These are phyloP conservation scores for Drosophila saltans DNA, from an alignment of 1,140 invertebrate species.

Conservation along the genomic window DNA sequence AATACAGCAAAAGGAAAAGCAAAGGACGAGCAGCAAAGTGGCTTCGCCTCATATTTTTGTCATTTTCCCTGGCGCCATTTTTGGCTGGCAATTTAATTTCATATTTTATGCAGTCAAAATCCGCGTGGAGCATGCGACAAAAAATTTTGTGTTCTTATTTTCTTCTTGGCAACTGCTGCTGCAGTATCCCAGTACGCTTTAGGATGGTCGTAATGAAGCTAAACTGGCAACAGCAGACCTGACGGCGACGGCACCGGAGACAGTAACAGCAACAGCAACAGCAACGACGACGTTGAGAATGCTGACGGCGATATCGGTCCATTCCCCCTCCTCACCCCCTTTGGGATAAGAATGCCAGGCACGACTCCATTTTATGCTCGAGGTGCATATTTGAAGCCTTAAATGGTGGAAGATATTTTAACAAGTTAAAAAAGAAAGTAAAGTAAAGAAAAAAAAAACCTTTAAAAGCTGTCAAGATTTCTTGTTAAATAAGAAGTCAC, in stretches of 20 bases:
- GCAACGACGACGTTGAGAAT: slow-evolving; percentile 1
- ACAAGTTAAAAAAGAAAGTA: not conserved
- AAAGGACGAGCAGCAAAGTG: slow-evolving; percentile 14
- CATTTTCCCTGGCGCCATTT: slow-evolving; percentile 59
- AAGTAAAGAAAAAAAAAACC: not conserved
- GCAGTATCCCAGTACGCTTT: slow-evolving; percentile 33
- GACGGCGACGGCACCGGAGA: slow-evolving; percentile 16
- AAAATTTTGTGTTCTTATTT: slow-evolving; percentile 31
- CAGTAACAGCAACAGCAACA: not conserved
- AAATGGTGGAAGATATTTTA: slow-evolving; percentile 17
- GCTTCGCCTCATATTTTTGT: slow-evolving; percentile 54
- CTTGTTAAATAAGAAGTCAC: not conserved
- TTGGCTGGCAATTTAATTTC: slow-evolving; percentile 61
- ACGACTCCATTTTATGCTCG: slow-evolving; percentile 17
- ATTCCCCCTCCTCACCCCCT: not conserved
- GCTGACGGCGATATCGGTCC: not conserved
- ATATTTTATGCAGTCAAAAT: slow-evolving; percentile 63
- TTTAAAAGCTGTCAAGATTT: slow-evolving; percentile 7
- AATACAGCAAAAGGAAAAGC: not conserved
- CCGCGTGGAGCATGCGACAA: slow-evolving; percentile 49
- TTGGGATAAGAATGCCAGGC: slow-evolving; percentile 12
- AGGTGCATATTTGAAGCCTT: slow-evolving; percentile 21
- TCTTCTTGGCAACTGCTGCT: slow-evolving; percentile 32
- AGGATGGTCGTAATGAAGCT: slow-evolving; percentile 40
- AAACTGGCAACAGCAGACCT: slow-evolving; percentile 35